Base-by-base conservation (phyloP, 2,888 invertebrate species). In the Zygogramma bicolorata region DNA sequence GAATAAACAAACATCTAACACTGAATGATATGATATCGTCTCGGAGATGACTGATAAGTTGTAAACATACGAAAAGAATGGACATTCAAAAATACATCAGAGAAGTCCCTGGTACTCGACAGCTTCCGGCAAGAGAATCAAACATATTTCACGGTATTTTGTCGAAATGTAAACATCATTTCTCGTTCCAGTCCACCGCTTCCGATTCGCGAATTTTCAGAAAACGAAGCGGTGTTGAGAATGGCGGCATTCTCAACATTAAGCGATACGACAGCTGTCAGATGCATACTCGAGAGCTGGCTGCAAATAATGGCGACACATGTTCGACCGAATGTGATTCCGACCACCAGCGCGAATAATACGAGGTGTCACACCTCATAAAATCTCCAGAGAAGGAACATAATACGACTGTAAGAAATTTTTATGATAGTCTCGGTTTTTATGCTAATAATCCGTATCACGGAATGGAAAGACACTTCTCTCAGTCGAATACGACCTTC, bases 301-400 rank as follows among this genome's bases (percentile, higher is more conserved):
- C 85, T 85, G 86, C 86, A 84, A 87, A 87, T 87, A 87, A 86
- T 85, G 85, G 85, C 86, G 87, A 86, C 86, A 86, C 83, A 83
- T 87, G 86, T 86, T 85, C 82, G 82, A 75, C 79, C 81, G 25
- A 53, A 53, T 53, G 79, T 84, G 81, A 83, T 80, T 76, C 77
- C 77, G 77, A 80, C 81, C 81, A 81, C 81, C 79, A 77, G 82
- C 80, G 83, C 84, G 84, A 84, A 85, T 86, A 86, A 86, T 85
- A 83, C 83, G 83, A 85, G 84, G 84, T 86, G 87, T 87, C 86
- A 86, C 83, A 81, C 81, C 81, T 82, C 84, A 86, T 86, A 85
- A 86, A 86, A 86, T 85, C 85, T 85, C 83, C 81, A 77, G 78
- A 63, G 70, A 72, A 76, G 80, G 81, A 82, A 81, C 83, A 83